These are phyloP conservation scores for Hyppa rectilinea DNA, from an alignment of 2,888 invertebrate species.

Conservation along the genomic window DNA sequence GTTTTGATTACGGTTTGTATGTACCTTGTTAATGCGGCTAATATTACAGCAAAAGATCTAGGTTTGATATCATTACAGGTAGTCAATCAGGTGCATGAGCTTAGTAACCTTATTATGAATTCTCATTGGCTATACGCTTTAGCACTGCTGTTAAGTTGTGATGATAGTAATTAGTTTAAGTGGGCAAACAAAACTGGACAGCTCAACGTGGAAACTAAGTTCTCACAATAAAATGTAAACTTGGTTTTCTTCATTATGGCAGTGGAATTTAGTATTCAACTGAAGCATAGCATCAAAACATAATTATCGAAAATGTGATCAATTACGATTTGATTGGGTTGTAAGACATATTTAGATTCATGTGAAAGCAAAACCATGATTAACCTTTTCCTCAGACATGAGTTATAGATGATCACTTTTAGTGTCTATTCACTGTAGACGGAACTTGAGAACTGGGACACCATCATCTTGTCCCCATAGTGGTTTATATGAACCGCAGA, in stretches of 20 bases:
- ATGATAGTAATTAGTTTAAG: conserved; percentile 1
- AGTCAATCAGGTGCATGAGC: conserved; percentile 26
- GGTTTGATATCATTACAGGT: conserved; percentile 31
- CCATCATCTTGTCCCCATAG: conserved; percentile 72
- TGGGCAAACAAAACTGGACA: not conserved
- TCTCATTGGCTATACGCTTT: not conserved
- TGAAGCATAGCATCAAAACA: not conserved
- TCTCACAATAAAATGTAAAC: no score
- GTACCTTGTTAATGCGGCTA: conserved; percentile 38
- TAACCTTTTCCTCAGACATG: conserved; percentile 29
- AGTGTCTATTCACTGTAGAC: conserved; percentile 67
- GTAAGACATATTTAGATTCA: not conserved
- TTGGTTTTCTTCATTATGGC: not conserved
- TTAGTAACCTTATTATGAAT: conserved; percentile 3
- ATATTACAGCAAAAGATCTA: conserved; percentile 12
- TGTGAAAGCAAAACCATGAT: conserved; percentile 33
- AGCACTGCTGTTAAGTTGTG: not conserved
- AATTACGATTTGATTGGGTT: not conserved
- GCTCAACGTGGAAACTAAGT: not conserved
- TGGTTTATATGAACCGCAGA: conserved; percentile 76
- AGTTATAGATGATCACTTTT: conserved; percentile 56
- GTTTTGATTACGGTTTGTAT: conserved; percentile 51
- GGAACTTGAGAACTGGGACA: conserved; percentile 77
- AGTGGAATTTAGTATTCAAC: not conserved
- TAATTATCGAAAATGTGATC: conserved; percentile 23